phyloP scores from a whole-genome alignment of 1,140 invertebrate genomes.

The Wiebesia pumilae region DNA sequence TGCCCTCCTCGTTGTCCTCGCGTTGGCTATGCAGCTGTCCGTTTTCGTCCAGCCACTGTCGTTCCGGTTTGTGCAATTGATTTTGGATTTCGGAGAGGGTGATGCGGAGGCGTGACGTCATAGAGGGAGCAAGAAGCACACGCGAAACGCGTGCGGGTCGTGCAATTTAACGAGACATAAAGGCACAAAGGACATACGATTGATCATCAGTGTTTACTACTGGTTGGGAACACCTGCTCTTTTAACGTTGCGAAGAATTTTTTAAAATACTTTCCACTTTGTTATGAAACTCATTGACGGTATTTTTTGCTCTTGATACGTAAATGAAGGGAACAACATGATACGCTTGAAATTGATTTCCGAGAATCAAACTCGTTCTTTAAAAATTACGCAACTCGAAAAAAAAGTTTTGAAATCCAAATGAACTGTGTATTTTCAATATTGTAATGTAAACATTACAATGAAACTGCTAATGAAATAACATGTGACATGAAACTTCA shows the following conservation, averaged over 20 bases:
- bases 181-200: constrained; percentile 24
- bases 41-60: constrained; percentile 71
- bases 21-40: constrained; percentile 51
- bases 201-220: constrained; percentile 12
- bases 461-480: no score
- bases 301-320: no score
- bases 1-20: not conserved
- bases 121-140: not conserved
- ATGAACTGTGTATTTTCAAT: no score
- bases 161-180: constrained; percentile 14
- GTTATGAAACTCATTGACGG: no score
- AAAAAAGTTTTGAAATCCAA: no score
- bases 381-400: no score
- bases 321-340: no score
- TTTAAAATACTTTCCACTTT: not conserved
- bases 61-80: not conserved
- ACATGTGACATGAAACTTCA: no score
- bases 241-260: not conserved
- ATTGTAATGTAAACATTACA: no score
- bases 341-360: no score
- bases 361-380: no score
- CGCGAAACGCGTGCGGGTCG: not conserved
- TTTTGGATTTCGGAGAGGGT: not conserved
- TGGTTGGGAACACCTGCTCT: not conserved
- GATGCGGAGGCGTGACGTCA: not conserved